A percentile compares a stretch with the other conserved stretches of the same genome.
Evolutionary conservation across 2,113 vertebrate genomes (phyloP).

Genomic region (Lipophrys pholis): DNA sequence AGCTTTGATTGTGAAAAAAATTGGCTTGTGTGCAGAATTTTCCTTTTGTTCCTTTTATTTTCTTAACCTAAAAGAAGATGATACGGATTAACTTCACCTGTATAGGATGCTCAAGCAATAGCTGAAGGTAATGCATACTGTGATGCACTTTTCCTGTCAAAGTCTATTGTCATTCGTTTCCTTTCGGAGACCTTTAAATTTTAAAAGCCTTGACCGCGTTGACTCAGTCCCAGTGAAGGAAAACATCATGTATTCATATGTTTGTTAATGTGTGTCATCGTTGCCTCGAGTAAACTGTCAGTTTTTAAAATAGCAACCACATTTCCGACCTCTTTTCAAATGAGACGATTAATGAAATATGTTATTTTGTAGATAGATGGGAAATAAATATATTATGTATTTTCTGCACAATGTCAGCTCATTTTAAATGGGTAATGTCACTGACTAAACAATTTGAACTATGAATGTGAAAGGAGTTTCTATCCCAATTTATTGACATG

Average conservation of each 20-base stretch:
- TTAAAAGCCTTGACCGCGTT: not conserved
- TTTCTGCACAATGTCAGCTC: not conserved
- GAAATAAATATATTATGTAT: not conserved
- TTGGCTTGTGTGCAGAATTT: not conserved
- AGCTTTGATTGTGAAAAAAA: slow-evolving; percentile 21
- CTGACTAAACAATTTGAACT: no score
- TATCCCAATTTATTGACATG: no score
- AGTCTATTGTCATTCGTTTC: slow-evolving; percentile 44
- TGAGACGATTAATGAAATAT: not conserved
- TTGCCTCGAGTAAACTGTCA: not conserved
- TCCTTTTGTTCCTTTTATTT: not conserved
- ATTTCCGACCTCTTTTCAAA: not conserved
- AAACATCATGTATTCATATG: slow-evolving; percentile 1
- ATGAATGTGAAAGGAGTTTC: no score
- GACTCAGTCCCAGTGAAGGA: slow-evolving; percentile 1
- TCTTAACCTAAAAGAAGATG: not conserved
- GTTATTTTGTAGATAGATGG: not conserved
- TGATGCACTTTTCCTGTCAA: slow-evolving; percentile 33
- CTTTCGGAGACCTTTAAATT: slow-evolving; percentile 20
- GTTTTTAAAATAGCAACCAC: not conserved
- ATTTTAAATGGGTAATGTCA: no score
- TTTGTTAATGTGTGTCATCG: not conserved
- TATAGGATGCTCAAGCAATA: not conserved
- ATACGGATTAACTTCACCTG: not conserved
- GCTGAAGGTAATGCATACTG: no score